Percentiles rank a stretch among this genome's conserved stretches.
phyloP scores from a whole-genome alignment of 1,140 invertebrate species.

The Cyclina sinensis region DNA sequence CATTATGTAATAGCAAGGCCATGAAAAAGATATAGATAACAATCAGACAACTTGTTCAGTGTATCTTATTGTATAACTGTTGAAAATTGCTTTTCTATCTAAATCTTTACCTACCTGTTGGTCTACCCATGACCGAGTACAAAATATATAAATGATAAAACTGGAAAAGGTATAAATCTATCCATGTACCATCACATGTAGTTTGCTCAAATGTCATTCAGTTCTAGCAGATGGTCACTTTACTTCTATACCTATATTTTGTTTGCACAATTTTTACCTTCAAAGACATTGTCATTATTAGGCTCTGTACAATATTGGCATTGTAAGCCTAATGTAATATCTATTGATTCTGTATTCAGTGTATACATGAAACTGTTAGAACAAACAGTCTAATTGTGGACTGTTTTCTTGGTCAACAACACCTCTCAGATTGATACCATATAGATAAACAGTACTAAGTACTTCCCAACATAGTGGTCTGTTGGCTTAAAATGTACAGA shows the following conservation, averaged over 20 bases:
- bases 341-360: slow-evolving; percentile 5
- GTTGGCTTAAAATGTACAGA: neutral
- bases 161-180: no score
- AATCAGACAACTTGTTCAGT: no score
- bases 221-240: no score
- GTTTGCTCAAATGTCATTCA: no score
- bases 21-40: no score
- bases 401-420: slow-evolving; percentile 9
- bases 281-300: slow-evolving; percentile 10
- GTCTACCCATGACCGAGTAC: no score
- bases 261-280: neutral
- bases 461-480: neutral
- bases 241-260: neutral
- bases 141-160: no score
- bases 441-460: slow-evolving; percentile 17
- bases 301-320: neutral
- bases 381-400: slow-evolving; percentile 9
- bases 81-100: no score
- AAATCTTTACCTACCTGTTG: no score
- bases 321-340: neutral
- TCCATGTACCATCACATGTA: no score
- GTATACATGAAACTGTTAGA: slow-evolving; percentile 17
- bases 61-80: no score
- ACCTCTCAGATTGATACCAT: neutral
- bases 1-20: no score